Conservation (phyloP, 2,113 vertebrate species). For the Tragelaphus strepsiceros region DNA sequence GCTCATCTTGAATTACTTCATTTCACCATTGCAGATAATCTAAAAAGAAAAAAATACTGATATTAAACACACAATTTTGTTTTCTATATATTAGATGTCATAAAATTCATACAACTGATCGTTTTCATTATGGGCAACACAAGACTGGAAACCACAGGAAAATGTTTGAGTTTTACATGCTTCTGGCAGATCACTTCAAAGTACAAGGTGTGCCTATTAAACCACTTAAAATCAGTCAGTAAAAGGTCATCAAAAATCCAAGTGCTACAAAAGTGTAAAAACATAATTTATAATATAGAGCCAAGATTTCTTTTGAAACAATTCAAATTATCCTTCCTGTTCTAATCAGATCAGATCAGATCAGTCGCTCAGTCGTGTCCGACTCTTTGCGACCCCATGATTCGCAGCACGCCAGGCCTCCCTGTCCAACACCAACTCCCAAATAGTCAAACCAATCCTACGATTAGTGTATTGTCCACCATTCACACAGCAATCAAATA, state of each 20-base stretch:
- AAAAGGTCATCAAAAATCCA: not conserved
- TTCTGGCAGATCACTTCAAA: not conserved
- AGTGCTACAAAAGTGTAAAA: not conserved
- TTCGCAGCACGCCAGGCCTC: too few relatives aligned
- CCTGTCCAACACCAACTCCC: too few relatives aligned
- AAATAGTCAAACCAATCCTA: not conserved
- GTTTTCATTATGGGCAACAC: not conserved
- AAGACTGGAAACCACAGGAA: not conserved
- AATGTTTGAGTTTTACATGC: not conserved
- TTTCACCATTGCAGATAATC: slow-evolving; percentile 84
- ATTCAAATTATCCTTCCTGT: not conserved
- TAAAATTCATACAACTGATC: not conserved
- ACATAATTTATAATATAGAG: not conserved
- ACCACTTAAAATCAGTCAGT: not conserved
- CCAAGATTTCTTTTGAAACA: not conserved
- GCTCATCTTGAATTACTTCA: slow-evolving; percentile 87
- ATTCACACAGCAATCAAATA: not conserved
- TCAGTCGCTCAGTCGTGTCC: too few relatives aligned
- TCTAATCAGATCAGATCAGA: not conserved
- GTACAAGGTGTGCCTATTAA: not conserved
- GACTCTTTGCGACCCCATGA: too few relatives aligned
- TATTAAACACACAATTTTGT: slow-evolving; percentile 6
- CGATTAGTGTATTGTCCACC: not conserved
- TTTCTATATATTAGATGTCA: not conserved
- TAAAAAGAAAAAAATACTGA: slow-evolving; percentile 67